Percentiles rank a stretch among this genome's conserved stretches.
phyloP scores from a whole-genome alignment of 2,888 invertebrate genomes.

The Phortica magna region DNA sequence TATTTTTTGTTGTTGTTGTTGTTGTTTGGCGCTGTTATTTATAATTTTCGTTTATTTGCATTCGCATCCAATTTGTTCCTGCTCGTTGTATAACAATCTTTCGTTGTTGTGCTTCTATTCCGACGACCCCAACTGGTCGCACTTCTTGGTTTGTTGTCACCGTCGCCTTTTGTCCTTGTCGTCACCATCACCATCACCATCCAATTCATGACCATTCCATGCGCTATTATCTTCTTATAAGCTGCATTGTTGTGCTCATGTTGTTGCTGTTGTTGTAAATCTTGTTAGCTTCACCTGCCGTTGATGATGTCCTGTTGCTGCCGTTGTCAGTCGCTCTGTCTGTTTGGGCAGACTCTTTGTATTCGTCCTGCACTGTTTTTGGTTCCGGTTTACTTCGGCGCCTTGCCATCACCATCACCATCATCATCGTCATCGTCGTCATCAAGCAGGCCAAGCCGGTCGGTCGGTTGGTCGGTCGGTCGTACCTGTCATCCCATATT shows the following conservation, averaged over 20 bases:
- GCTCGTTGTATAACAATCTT: constrained; percentile 45
- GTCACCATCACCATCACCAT: background rate
- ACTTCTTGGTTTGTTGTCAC: background rate
- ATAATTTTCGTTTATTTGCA: constrained; percentile 75
- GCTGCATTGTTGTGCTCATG: constrained; percentile 31
- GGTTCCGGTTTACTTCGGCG: constrained; percentile 5
- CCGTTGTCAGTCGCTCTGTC: no score
- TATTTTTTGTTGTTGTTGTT: constrained; percentile 28
- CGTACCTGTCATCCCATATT: constrained; percentile 68
- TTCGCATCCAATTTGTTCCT: constrained; percentile 74
- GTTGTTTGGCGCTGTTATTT: constrained; percentile 64
- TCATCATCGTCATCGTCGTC: background rate
- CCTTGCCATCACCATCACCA: background rate
- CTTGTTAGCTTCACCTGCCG: background rate
- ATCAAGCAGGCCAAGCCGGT: background rate
- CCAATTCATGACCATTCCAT: background rate
- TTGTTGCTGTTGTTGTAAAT: constrained; percentile 25
- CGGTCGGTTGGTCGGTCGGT: background rate
- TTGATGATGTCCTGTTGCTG: background rate
- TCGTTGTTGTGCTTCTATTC: constrained; percentile 6
- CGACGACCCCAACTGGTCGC: constrained; percentile 10
- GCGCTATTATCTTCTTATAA: constrained; percentile 27
- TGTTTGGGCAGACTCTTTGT: no score
- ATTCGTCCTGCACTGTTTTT: background rate
- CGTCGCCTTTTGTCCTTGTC: background rate